Base-by-base conservation (phyloP, 2,797 vertebrate species). In the Sylvilagus floridanus region DNA sequence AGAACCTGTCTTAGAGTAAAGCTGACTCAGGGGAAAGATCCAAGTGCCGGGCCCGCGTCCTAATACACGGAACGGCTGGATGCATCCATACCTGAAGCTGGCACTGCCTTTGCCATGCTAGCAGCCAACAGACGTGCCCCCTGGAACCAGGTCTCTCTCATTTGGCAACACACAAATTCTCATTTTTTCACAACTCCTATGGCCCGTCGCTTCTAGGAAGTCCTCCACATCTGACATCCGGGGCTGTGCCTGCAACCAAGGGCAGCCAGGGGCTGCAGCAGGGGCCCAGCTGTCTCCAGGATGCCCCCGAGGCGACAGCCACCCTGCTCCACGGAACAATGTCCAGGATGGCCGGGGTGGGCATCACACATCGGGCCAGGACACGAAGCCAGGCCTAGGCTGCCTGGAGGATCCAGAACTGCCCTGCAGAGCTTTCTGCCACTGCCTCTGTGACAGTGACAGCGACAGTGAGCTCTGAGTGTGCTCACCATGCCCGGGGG, bases 151-250 rank as follows among this genome's bases (percentile, higher is more conserved):
- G 26, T 68, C 85, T 79, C 50, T 37, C 42, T 77, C 62, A 52
- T 37, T 77, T 47, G 14, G 24, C 65, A 75, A 78, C 79, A 85
- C 71, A 85, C 78, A 93, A 30, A 42, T 57, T 91, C 87, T 79
- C 60, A 30, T 57, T 65, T 65, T 84, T 73, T 13, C 81, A 22
- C 91, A 3, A 62, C 2, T 14, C 35, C 30, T 9, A 42, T 7
- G 3, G 66, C 69, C 35, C 19, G 13, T 71, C 76, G 84, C 76
- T 69, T 93, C 75, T 82, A 84, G 73, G 30, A 95, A 84, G 73
- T 68, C 69, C 77, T 90, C 30, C 2, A 32, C 81, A 7, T 30
- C 21, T 69, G 60, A 24, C 4, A 37, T 63, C 42, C 24, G 28
- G 60, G 54, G 32, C 21, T 65, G 26, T 0, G 21, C 35, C 19